phyloP scores from a whole-genome alignment of 2,113 vertebrate genomes.

The Phaethornis superciliosus region DNA sequence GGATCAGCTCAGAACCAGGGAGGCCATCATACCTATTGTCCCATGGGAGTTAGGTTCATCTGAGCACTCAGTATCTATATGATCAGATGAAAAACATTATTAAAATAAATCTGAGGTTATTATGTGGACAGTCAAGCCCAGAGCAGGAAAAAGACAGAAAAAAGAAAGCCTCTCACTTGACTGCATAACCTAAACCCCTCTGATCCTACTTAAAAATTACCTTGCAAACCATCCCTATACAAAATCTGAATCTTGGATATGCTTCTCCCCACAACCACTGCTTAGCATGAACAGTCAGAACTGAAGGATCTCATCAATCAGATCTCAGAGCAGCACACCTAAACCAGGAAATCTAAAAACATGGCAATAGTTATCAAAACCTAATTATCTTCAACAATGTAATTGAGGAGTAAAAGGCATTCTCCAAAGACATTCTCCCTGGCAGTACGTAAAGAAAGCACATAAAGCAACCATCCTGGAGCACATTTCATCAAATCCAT shows the following conservation, averaged over 20 bases:
- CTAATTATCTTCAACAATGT: neutral
- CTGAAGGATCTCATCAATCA: neutral
- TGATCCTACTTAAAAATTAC: neutral
- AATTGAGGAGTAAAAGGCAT: neutral
- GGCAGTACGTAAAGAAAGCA: neutral
- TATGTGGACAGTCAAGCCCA: neutral
- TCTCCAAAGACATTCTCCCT: neutral
- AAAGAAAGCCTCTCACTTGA: neutral
- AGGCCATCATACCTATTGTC: neutral
- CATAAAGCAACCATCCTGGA: conserved; percentile 10
- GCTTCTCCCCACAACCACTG: neutral
- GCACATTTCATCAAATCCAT: neutral
- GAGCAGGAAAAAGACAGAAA: neutral
- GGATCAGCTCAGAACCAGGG: neutral
- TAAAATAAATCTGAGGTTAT: neutral
- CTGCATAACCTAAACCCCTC: neutral
- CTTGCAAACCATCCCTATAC: neutral
- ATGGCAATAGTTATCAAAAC: conserved; percentile 14
- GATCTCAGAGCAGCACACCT: conserved; percentile 11
- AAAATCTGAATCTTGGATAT: neutral
- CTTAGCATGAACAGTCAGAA: neutral
- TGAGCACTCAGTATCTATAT: neutral
- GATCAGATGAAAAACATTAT: neutral
- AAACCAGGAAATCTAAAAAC: conserved; percentile 42
- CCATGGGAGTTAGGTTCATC: fast-evolving